These are phyloP conservation scores for Halcyon senegalensis DNA, from an alignment of 2,113 vertebrate genomes.

Conservation along the genomic window DNA sequence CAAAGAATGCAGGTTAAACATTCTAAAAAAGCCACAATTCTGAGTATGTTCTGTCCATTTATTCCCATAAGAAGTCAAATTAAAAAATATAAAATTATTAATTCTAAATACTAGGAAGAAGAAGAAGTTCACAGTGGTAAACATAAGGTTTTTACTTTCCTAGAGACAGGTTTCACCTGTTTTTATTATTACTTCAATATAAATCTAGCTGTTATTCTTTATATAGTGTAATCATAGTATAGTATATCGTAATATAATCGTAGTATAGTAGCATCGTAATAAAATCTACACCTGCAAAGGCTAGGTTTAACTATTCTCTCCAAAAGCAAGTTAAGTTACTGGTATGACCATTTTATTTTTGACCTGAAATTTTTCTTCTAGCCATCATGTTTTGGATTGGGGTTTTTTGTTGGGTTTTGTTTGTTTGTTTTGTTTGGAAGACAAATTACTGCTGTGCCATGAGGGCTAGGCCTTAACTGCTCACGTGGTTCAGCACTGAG, in stretches of 20 bases:
- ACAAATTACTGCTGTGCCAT: background rate
- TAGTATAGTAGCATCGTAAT: background rate
- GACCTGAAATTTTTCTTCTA: background rate
- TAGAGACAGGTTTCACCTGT: background rate
- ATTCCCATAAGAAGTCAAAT: background rate
- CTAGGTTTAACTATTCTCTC: background rate
- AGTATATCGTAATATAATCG: no score
- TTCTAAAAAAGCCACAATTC: background rate
- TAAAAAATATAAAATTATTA: background rate
- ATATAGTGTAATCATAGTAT: background rate
- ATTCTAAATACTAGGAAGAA: background rate
- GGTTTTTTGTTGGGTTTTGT: background rate
- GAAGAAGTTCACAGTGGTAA: background rate
- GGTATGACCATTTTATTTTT: background rate
- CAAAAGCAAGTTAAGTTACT: background rate
- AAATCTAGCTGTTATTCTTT: background rate
- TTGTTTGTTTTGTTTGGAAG: background rate
- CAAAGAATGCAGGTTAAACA: background rate
- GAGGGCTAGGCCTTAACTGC: background rate
- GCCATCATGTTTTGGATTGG: background rate
- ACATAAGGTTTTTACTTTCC: background rate
- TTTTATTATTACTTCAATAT: background rate
- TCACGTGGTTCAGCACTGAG: fast-evolving
- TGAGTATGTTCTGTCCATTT: background rate
- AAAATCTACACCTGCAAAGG: background rate